Evolutionary conservation across 2,888 invertebrate genomes (phyloP), one percentile per base, ranked within the genome.

Genomic region (Archips xylosteana): DNA sequence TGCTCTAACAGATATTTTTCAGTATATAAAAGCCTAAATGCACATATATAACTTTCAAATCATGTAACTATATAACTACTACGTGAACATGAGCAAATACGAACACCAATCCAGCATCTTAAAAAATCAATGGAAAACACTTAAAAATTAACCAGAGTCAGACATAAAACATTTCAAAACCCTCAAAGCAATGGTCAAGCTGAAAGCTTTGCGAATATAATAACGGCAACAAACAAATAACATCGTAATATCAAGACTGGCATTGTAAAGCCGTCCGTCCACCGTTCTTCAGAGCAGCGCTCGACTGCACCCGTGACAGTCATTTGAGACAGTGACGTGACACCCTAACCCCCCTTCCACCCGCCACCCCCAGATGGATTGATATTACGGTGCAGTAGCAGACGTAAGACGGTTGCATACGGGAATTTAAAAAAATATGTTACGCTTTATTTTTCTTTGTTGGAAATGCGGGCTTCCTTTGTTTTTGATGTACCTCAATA

Each of bases 321-420:
- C 93, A 93, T 93, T 93, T 93, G 92, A 93, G 94, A 94, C 92
- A 90, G 88, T 94, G 94, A 94, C 92, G 90, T 89, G 92, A 90
- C 89, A 84, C 85, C 84, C 84, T 83, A 81, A 83, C 81, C 77
- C 77, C 74, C 74, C 57, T 23, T 32, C 78, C 77, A 78, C 78
- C 77, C 79, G 79, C 89, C 73, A 89, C 89, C 85, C 83, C 86
- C 93, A 94, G 94, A 94, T 93, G 92, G 94, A 94, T 94, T 93
- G 94, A 94, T 94, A 94, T 94, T 92, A 89, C 90, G 87, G 92
- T 91, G 89, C 87, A 87, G 84, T 23, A 87, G 88, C 89, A 89
- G 91, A 92, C 92, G 89, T 88, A 93, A 92, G 93, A 92, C 88
- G 91, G 88, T 90, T 92, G 93, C 92, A 92, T 91, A 89, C 89